A percentile compares a stretch with the other conserved stretches of the same genome.
phyloP scores from a whole-genome alignment of 1,140 invertebrate genomes.

The Bactericera cockerelli region DNA sequence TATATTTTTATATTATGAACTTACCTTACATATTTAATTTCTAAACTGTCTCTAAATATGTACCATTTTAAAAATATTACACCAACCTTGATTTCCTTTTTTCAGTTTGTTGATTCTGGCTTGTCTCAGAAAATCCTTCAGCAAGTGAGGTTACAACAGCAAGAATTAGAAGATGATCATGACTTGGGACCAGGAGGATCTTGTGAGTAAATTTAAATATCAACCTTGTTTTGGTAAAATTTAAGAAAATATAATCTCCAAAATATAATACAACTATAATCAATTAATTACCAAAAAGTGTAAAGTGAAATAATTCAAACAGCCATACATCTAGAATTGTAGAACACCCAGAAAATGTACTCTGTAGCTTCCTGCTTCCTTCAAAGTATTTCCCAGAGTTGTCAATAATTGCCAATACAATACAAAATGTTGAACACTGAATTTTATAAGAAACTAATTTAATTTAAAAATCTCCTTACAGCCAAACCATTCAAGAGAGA shows the following conservation, averaged over 20 bases:
- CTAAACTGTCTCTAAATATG: no score
- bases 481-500: neutral
- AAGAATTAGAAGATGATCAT: conserved; percentile 37
- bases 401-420: no score
- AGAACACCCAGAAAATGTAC: no score
- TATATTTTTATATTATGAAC: no score
- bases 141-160: conserved; percentile 38
- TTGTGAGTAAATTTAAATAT: neutral
- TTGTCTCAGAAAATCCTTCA: conserved; percentile 38
- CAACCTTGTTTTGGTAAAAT: neutral
- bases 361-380: no score
- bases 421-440: no score
- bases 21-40: no score
- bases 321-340: no score
- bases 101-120: conserved; percentile 38
- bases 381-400: no score
- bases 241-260: neutral
- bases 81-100: conserved; percentile 10
- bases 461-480: no score
- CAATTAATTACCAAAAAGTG: neutral
- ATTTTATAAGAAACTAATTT: no score
- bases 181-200: conserved; percentile 16
- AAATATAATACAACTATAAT: neutral
- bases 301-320: neutral
- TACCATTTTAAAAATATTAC: no score